These are phyloP conservation scores for Leuciscus waleckii DNA, from an alignment of 2,797 vertebrate genomes.

Conservation along the genomic window DNA sequence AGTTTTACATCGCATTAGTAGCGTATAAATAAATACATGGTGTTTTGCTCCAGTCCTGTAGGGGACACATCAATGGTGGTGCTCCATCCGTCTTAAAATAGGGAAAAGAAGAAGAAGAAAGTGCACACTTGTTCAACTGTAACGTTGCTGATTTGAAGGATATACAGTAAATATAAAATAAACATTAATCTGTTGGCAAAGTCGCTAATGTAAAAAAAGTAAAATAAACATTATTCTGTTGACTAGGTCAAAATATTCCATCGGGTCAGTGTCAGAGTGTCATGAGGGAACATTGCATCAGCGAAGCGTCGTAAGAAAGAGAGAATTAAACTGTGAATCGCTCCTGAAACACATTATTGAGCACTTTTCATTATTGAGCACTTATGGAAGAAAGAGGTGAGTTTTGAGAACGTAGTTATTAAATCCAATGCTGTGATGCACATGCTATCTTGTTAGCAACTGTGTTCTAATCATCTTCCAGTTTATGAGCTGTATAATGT, in stretches of 20 bases:
- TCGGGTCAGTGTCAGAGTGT: neutral
- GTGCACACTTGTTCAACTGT: neutral
- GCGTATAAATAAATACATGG: fast-evolving
- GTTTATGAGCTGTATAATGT: neutral
- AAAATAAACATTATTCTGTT: neutral
- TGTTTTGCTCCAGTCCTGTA: neutral
- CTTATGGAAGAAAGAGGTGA: constrained; percentile 78
- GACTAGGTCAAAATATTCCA: neutral
- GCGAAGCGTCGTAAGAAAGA: neutral
- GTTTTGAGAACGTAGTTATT: constrained; percentile 1
- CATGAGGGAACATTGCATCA: constrained; percentile 6
- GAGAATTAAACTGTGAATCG: neutral
- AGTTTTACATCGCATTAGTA: neutral
- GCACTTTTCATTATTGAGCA: constrained; percentile 18
- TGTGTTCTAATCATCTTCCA: neutral
- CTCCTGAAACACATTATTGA: neutral
- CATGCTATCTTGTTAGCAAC: too few species aligned
- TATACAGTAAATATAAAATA: neutral
- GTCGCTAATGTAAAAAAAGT: neutral
- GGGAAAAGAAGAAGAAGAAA: neutral
- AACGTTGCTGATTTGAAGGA: neutral
- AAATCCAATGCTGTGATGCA: too few species aligned
- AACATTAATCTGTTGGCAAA: neutral
- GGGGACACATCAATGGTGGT: neutral
- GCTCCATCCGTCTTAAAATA: neutral